Evolutionary conservation across 2,888 invertebrate species (phyloP).

Genomic region (Hybos culiciformis): DNA sequence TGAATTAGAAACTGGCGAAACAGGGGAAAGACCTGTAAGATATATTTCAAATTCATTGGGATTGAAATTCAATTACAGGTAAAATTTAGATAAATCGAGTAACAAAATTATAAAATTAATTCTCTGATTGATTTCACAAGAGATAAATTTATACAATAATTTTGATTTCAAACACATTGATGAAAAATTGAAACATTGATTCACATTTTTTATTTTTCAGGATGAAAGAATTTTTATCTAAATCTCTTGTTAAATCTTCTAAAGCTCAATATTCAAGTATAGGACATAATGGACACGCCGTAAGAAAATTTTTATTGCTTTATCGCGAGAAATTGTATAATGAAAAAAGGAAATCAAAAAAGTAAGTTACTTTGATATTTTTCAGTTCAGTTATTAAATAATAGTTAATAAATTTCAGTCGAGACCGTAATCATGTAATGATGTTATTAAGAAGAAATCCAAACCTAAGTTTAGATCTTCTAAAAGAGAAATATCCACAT

Average conservation of each 20-base stretch:
- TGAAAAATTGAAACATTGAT: no score
- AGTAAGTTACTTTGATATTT: constrained; percentile 30
- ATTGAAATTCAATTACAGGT: constrained; percentile 41
- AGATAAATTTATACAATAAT: neutral
- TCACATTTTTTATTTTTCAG: no score
- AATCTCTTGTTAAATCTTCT: no score
- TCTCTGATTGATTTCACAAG: neutral
- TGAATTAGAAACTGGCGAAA: constrained; percentile 75
- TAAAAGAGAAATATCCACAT: constrained; percentile 60
- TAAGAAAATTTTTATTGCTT: constrained; percentile 44
- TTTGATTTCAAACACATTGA: neutral
- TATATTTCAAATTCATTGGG: constrained; percentile 47
- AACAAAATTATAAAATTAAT: neutral
- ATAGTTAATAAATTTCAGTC: constrained; percentile 27
- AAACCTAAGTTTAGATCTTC: constrained; percentile 52
- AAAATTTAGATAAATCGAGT: constrained; percentile 4
- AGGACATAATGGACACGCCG: constrained; percentile 44
- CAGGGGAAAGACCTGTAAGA: constrained; percentile 60
- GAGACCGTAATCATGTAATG: constrained; percentile 53
- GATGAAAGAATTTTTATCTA: no score
- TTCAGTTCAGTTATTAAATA: neutral
- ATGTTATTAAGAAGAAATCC: constrained; percentile 62
- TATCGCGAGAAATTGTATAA: constrained; percentile 53
- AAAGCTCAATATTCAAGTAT: constrained; percentile 43
- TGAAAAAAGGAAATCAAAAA: constrained; percentile 41